Evolutionary conservation across 2,797 vertebrate species (phyloP).

Genomic region (Phaenicophaeus curvirostris): DNA sequence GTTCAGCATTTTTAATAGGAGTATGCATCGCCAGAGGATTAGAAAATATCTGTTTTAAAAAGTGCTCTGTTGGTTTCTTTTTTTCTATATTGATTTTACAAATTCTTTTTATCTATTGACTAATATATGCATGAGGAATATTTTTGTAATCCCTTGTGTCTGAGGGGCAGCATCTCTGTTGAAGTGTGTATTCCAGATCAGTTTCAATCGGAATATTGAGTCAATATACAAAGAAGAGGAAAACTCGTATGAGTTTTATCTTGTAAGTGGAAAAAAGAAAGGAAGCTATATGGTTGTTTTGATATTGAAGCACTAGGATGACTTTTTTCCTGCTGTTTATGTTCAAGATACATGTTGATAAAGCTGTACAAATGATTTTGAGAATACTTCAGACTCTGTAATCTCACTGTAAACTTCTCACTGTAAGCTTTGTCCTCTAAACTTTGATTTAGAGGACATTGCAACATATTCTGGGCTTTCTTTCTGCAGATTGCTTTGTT

Average conservation of each 20-base stretch:
- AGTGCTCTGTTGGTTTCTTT: constrained; percentile 13
- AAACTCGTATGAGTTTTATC: neutral
- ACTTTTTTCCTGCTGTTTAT: neutral
- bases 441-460: neutral
- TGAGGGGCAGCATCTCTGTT: constrained; percentile 8
- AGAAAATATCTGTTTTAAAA: neutral
- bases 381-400: neutral
- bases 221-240: neutral
- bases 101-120: constrained; percentile 34
- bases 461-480: neutral
- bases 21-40: neutral
- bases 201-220: neutral
- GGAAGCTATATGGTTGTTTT: neutral
- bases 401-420: neutral
- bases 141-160: constrained; percentile 40
- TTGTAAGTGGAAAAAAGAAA: neutral
- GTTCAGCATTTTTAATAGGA: neutral
- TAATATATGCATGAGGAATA: constrained; percentile 27
- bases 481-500: neutral
- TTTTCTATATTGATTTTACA: constrained; percentile 27
- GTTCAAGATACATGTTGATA: neutral
- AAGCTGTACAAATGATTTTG: neutral
- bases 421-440: no score
- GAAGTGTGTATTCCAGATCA: constrained; percentile 6
- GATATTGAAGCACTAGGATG: neutral